phyloP scores from a whole-genome alignment of 2,888 invertebrate species.

The Caenorhabditis virilis region DNA sequence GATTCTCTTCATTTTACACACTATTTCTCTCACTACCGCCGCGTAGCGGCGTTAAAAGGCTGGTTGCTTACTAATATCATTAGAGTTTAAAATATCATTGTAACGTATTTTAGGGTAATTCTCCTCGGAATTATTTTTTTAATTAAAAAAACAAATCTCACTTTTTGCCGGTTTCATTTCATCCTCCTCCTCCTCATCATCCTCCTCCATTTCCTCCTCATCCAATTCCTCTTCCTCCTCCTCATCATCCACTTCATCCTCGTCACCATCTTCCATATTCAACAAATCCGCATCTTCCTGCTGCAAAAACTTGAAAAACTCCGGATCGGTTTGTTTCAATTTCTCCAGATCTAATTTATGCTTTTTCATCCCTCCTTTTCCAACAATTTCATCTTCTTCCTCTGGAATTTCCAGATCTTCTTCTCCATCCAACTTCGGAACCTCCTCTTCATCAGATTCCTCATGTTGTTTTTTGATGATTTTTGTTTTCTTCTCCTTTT shows the following conservation, averaged over 20 bases:
- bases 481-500: slow-evolving; percentile 5
- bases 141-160: no score
- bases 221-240: slow-evolving; percentile 40
- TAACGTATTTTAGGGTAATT: no score
- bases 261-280: slow-evolving; percentile 53
- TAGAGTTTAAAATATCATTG: no score
- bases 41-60: no score
- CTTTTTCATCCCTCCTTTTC: slow-evolving; percentile 31
- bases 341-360: slow-evolving; percentile 43
- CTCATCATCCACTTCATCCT: slow-evolving; percentile 46
- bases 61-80: no score
- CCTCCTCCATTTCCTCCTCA: slow-evolving; percentile 45
- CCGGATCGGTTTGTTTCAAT: slow-evolving; percentile 52
- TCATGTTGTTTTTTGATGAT: not conserved
- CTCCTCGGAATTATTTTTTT: no score
- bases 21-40: not conserved
- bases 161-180: slow-evolving; percentile 19
- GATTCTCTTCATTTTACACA: not conserved
- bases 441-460: slow-evolving; percentile 4
- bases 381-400: slow-evolving; percentile 25
- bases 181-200: slow-evolving; percentile 34
- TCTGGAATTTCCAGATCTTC: slow-evolving; percentile 8
- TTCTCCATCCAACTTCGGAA: slow-evolving; percentile 8
- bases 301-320: slow-evolving; percentile 63
- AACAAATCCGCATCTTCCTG: slow-evolving; percentile 64